Conservation (phyloP, 2,888 invertebrate species). For the Agrochola litura region DNA sequence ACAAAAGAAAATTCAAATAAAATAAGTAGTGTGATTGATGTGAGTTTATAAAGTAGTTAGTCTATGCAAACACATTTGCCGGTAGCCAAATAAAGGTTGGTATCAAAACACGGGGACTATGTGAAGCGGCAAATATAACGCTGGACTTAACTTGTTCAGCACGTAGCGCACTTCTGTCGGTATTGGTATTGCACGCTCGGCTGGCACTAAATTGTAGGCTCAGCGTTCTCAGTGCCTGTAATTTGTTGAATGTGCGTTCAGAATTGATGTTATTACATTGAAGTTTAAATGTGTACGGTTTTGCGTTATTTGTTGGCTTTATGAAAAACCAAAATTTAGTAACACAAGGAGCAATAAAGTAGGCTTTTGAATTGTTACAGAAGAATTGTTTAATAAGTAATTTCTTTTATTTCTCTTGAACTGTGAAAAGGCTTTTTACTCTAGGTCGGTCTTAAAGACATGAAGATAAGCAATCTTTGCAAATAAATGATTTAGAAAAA, state of each 20-base stretch:
- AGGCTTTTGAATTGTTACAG: slow-evolving; percentile 19
- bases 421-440: not conserved
- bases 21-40: not conserved
- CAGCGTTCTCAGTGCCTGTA: slow-evolving; percentile 60
- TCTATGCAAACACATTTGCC: slow-evolving; percentile 18
- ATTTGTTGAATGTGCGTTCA: slow-evolving; percentile 64
- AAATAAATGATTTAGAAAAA: too few species aligned
- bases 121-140: slow-evolving; percentile 59
- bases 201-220: slow-evolving; percentile 70
- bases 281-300: slow-evolving; percentile 60
- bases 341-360: slow-evolving; percentile 25
- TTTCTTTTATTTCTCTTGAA: slow-evolving; percentile 3
- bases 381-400: not conserved
- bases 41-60: not conserved
- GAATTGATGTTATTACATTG: slow-evolving; percentile 64
- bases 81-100: slow-evolving; percentile 27
- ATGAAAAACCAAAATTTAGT: slow-evolving; percentile 52
- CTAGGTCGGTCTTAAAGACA: not conserved
- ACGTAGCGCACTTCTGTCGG: slow-evolving; percentile 68
- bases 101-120: slow-evolving; percentile 53
- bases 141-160: slow-evolving; percentile 71
- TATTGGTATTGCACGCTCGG: slow-evolving; percentile 67
- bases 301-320: slow-evolving; percentile 52
- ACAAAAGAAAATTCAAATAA: not conserved
- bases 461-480: not conserved